Conservation (phyloP, 2,797 vertebrate species). For the Catamblyrhynchus diadema region DNA sequence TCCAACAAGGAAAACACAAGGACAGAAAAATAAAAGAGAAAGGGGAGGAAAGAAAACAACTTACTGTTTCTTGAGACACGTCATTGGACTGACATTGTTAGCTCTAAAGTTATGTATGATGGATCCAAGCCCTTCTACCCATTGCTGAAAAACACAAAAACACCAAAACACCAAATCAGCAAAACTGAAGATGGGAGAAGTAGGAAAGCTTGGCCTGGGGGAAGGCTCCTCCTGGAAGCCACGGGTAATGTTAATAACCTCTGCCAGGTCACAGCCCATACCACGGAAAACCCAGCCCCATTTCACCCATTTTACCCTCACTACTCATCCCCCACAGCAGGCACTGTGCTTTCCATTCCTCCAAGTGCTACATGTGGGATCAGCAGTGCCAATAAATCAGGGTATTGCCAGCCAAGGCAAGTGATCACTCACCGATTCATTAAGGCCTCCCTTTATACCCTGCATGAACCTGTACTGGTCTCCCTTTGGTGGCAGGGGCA, state of each 20-base stretch:
- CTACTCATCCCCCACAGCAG: not conserved
- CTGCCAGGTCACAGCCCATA: not conserved
- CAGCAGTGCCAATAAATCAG: not conserved
- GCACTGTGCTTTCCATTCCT: not conserved
- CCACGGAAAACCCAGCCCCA: not conserved
- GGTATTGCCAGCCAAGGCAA: slow-evolving; percentile 2
- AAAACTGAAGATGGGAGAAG: not conserved
- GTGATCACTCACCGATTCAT: not conserved
- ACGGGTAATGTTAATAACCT: not conserved
- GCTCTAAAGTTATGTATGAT: slow-evolving; percentile 98
- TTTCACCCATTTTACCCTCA: not conserved
- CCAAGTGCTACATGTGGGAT: not conserved
- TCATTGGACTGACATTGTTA: slow-evolving; percentile 99
- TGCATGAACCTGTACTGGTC: not conserved
- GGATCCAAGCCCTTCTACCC: slow-evolving; percentile 93
- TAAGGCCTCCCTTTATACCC: not conserved
- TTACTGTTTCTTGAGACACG: slow-evolving; percentile 99
- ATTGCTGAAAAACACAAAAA: slow-evolving; percentile 88
- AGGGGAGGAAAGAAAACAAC: slow-evolving; percentile 54
- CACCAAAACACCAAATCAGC: not conserved
- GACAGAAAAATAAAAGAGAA: not conserved
- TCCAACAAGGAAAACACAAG: not conserved
- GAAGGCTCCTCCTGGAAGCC: not conserved
- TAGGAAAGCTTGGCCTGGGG: not conserved
- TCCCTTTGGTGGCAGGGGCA: not conserved